Percentiles rank a stretch among this genome's conserved stretches.
Conservation (phyloP, 2,888 invertebrate species). For the Listrodromus nycthemerus region DNA sequence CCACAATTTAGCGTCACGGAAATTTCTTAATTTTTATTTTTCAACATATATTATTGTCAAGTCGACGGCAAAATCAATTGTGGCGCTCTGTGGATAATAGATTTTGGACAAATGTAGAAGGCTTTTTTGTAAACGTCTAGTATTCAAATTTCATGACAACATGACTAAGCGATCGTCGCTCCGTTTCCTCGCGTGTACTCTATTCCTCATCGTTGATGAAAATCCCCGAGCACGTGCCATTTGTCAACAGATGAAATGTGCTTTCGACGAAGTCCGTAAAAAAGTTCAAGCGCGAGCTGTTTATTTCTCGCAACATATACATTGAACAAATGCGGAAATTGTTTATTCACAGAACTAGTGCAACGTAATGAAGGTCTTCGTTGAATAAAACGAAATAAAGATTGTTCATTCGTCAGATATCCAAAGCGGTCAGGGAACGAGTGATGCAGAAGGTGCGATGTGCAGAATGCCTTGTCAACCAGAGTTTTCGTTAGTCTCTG, state of each 20-base stretch:
- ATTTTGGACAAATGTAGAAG: too few species aligned
- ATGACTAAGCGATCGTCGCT: conserved; percentile 1
- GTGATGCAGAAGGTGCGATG: not conserved
- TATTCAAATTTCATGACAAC: not conserved
- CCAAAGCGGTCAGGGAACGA: not conserved
- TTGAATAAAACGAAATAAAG: not conserved
- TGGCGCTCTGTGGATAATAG: too few species aligned
- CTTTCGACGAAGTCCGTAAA: not conserved
- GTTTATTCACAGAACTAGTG: not conserved
- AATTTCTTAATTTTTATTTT: not conserved
- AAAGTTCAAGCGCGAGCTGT: not conserved
- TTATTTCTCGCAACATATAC: not conserved
- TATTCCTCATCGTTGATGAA: conserved; percentile 7
- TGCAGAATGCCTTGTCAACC: conserved; percentile 5
- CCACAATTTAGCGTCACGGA: too few species aligned
- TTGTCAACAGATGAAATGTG: not conserved
- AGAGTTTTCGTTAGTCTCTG: not conserved
- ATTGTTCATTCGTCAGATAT: not conserved
- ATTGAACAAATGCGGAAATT: not conserved
- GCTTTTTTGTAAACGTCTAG: not conserved
- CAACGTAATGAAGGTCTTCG: not conserved
- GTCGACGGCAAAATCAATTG: too few species aligned
- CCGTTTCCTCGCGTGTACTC: not conserved
- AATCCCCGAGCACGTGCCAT: not conserved
- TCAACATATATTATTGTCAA: too few species aligned